These are phyloP conservation scores for Aricia agestis DNA, from an alignment of 1,140 invertebrate genomes.

Conservation along the genomic window DNA sequence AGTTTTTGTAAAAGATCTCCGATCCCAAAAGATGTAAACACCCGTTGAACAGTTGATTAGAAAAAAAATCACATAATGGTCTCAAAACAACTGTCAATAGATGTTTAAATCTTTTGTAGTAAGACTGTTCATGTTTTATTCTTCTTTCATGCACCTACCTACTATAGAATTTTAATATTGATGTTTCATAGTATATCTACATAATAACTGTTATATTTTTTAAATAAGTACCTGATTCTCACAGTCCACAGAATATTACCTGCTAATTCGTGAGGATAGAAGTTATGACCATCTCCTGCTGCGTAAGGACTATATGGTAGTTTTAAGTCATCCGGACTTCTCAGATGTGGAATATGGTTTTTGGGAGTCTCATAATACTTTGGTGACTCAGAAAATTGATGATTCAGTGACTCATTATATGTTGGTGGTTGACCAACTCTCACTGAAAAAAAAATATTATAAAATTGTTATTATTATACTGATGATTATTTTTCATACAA, in stretches of 20 bases:
- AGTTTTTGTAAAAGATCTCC: no score
- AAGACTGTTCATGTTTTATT: no score
- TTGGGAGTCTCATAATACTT: constrained; percentile 64
- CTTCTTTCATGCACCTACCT: no score
- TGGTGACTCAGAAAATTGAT: constrained; percentile 45
- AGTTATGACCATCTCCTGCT: constrained; percentile 64
- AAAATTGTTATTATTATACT: background rate
- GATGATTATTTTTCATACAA: background rate
- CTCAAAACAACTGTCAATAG: no score
- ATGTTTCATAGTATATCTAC: background rate
- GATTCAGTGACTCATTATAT: constrained; percentile 60
- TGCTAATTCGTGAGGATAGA: constrained; percentile 30
- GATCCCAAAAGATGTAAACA: no score
- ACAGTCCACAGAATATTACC: background rate
- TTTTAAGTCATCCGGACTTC: constrained; percentile 53
- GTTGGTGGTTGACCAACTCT: constrained; percentile 55
- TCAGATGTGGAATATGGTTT: constrained; percentile 42
- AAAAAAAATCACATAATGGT: no score
- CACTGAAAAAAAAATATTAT: background rate
- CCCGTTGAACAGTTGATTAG: no score
- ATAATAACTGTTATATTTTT: no score
- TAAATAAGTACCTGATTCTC: no score
- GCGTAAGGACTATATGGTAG: constrained; percentile 53
- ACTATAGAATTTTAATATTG: no score
- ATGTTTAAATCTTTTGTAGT: no score